Conservation (phyloP, 35 echinoderm and acorn worm species). For the Apostichopus californicus region DNA sequence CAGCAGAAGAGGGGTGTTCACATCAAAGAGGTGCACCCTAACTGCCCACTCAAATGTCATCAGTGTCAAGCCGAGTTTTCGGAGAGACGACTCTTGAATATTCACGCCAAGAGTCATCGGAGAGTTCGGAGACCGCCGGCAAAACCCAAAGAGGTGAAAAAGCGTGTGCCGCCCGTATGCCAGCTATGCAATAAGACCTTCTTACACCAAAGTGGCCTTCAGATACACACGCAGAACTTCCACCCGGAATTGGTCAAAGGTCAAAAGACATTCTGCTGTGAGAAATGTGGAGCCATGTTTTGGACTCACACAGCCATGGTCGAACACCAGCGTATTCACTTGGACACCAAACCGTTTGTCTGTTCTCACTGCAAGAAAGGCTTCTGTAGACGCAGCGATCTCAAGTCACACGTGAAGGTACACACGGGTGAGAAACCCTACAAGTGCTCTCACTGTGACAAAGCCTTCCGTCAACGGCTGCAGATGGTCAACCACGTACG, state of each 20-base stretch:
- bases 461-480: conserved; percentile 60
- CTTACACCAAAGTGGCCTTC: conserved; percentile 36
- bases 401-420: conserved; percentile 38
- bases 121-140: neutral
- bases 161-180: conserved; percentile 24
- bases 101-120: conserved; percentile 26
- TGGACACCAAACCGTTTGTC: conserved; percentile 43
- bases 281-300: conserved; percentile 52
- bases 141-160: conserved; percentile 29
- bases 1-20: conserved; percentile 29
- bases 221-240: conserved; percentile 52
- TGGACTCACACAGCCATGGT: conserved; percentile 33
- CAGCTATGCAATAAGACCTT: conserved; percentile 46
- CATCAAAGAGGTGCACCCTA: conserved; percentile 15
- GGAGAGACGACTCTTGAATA: neutral
- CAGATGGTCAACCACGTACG: conserved; percentile 65
- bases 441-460: conserved; percentile 64
- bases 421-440: conserved; percentile 55
- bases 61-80: conserved; percentile 27
- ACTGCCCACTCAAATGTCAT: conserved; percentile 15
- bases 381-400: conserved; percentile 27
- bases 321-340: conserved; percentile 51
- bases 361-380: conserved; percentile 51
- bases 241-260: conserved; percentile 37
- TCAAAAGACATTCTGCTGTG: conserved; percentile 32